phyloP scores from a whole-genome alignment of 2,797 vertebrate species.

The Xenops minutus region DNA sequence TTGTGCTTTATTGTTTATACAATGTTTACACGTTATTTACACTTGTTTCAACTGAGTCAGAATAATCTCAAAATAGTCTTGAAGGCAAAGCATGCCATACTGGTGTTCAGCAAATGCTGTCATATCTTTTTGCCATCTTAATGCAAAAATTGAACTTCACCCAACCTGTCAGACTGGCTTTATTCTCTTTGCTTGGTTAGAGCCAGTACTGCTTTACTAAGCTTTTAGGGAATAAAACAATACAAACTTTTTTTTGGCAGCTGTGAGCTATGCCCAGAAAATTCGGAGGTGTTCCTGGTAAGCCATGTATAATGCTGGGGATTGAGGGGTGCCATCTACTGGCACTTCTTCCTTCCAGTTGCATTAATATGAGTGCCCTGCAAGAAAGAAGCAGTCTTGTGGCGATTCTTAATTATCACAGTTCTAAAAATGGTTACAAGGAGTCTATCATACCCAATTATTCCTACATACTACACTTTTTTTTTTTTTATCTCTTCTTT shows the following conservation, averaged over 20 bases:
- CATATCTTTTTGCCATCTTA: neutral
- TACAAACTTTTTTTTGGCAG: neutral
- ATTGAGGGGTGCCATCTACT: neutral
- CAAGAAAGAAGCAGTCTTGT: neutral
- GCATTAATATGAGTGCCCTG: neutral
- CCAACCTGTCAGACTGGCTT: neutral
- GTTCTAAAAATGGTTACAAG: neutral
- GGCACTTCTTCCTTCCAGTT: neutral
- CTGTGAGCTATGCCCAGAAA: neutral
- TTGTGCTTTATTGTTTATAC: neutral
- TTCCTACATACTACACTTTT: neutral
- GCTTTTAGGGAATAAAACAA: neutral
- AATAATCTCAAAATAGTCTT: neutral
- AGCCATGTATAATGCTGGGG: accelerated
- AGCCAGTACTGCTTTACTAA: neutral
- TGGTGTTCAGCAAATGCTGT: neutral
- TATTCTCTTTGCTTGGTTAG: neutral
- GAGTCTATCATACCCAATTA: neutral
- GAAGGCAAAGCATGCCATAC: neutral
- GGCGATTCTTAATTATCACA: neutral
- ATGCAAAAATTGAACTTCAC: neutral
- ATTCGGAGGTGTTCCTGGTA: neutral
- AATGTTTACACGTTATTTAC: neutral
- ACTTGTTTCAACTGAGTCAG: neutral
- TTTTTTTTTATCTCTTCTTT: neutral